A percentile compares a stretch with the other conserved stretches of the same genome.
These are phyloP conservation scores for Sarcophaga bullata DNA, from an alignment of 1,140 invertebrate species.

Conservation along the genomic window DNA sequence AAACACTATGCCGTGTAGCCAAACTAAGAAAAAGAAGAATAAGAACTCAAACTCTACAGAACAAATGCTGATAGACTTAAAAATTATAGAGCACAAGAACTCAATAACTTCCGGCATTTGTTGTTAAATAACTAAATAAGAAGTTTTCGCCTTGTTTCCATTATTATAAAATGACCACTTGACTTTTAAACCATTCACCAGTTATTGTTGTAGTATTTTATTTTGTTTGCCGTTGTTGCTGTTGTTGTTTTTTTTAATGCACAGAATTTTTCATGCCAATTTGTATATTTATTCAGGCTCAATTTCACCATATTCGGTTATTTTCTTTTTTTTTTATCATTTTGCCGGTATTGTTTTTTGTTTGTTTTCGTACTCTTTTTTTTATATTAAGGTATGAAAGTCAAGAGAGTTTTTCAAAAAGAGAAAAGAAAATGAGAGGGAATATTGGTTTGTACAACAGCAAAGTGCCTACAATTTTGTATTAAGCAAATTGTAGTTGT, in stretches of 20 bases:
- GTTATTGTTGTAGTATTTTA: not conserved
- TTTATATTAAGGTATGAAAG: not conserved
- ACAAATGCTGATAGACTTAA: not conserved
- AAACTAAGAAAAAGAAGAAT: not conserved
- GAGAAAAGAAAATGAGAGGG: too few relatives aligned
- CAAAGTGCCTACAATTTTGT: too few relatives aligned
- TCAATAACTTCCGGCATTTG: conserved; percentile 26
- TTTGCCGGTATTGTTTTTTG: not conserved
- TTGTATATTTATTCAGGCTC: conserved; percentile 14
- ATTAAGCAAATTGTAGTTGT: not conserved
- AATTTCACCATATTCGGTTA: not conserved
- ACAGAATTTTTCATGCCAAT: not conserved
- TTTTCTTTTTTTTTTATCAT: not conserved
- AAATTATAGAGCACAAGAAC: conserved; percentile 6
- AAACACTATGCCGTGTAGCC: not conserved
- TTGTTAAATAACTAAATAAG: conserved; percentile 20
- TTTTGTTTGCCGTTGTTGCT: not conserved
- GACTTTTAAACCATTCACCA: not conserved
- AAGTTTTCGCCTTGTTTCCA: not conserved
- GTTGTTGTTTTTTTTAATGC: not conserved
- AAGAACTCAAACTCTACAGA: not conserved
- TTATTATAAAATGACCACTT: not conserved
- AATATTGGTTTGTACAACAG: not conserved
- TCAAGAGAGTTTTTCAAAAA: not conserved
- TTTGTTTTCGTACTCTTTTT: not conserved